phyloP scores from a whole-genome alignment of 2,888 invertebrate species.

The Busseola fusca region DNA sequence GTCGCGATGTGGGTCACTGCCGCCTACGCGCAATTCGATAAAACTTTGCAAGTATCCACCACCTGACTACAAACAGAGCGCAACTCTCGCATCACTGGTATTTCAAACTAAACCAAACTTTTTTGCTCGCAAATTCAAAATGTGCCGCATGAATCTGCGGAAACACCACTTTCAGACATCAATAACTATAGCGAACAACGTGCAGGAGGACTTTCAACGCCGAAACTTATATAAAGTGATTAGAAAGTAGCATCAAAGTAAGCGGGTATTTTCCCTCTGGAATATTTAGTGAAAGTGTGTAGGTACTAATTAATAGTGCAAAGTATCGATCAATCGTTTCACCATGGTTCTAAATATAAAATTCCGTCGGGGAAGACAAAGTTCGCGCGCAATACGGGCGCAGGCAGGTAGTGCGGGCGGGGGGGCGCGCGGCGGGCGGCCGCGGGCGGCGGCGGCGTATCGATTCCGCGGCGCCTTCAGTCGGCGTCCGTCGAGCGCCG shows the following conservation, averaged over 20 bases:
- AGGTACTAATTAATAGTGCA: conserved; percentile 85
- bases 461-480: conserved; percentile 87
- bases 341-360: conserved; percentile 89
- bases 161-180: conserved; percentile 30
- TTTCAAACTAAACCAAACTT: conserved; percentile 44
- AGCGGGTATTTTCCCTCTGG: conserved; percentile 44
- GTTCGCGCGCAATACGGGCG: conserved; percentile 89
- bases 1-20: conserved; percentile 85
- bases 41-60: conserved; percentile 81
- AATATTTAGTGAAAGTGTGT: conserved; percentile 77
- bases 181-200: conserved; percentile 29
- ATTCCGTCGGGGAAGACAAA: conserved; percentile 88
- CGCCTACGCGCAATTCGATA: conserved; percentile 87
- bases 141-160: conserved; percentile 20
- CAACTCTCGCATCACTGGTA: conserved; percentile 33
- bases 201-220: conserved; percentile 28
- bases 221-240: conserved; percentile 48
- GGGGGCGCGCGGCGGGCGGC: conserved; percentile 77
- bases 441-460: conserved; percentile 83
- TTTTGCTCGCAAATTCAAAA: conserved; percentile 23
- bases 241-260: conserved; percentile 39
- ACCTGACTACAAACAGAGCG: conserved; percentile 65
- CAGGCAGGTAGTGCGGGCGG: conserved; percentile 78
- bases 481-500: conserved; percentile 88
- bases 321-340: conserved; percentile 88